A percentile compares a stretch with the other conserved stretches of the same genome.
phyloP scores from a whole-genome alignment of 2,113 vertebrate genomes.

The Edolisoma coerulescens region DNA sequence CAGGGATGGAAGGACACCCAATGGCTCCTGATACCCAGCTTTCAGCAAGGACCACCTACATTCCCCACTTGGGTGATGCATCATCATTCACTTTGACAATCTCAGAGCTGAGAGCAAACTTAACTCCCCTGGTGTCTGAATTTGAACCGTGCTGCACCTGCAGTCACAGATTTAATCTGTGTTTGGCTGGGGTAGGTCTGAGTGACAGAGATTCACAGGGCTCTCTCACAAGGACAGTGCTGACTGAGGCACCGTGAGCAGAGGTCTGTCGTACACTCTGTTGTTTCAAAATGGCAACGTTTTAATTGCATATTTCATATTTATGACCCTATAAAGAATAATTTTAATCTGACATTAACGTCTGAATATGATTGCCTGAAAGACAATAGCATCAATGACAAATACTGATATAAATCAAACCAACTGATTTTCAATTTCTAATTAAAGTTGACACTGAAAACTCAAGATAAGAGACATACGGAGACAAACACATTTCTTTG shows the following conservation, averaged over 20 bases:
- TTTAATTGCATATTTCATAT: constrained; percentile 55
- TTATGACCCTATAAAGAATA: constrained; percentile 45
- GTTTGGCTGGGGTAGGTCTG: neutral
- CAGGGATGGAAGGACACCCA: neutral
- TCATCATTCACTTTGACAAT: neutral
- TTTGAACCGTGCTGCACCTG: neutral
- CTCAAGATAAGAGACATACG: constrained; percentile 51
- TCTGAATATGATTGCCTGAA: constrained; percentile 32
- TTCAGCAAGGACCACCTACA: neutral
- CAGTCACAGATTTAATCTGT: neutral
- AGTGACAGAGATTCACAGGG: neutral
- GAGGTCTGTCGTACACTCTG: neutral
- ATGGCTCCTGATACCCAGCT: neutral
- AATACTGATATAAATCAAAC: constrained; percentile 41
- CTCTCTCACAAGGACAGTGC: neutral
- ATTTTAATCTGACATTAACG: constrained; percentile 32
- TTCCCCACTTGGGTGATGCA: neutral
- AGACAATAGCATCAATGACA: constrained; percentile 37
- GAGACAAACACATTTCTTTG: constrained; percentile 38
- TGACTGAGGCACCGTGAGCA: neutral
- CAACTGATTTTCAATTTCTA: constrained; percentile 33
- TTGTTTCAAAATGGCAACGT: neutral
- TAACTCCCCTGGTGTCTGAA: neutral
- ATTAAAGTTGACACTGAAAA: constrained; percentile 55
- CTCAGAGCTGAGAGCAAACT: neutral